Base-by-base conservation (phyloP, 2,888 invertebrate species). In the Philereme transversata region DNA sequence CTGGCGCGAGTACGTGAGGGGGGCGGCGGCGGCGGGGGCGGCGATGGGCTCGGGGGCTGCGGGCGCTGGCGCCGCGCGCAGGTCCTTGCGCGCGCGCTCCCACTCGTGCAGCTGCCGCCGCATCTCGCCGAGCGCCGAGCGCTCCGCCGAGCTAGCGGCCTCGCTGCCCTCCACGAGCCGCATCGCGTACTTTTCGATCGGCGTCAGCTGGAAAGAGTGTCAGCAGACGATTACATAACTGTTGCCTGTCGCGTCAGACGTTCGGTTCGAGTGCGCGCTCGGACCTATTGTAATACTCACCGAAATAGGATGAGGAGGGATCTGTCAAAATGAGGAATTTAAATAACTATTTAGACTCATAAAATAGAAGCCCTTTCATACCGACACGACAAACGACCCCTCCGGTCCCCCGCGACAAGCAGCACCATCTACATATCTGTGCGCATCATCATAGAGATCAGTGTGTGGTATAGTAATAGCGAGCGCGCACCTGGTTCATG, bases 161-260 rank as follows among this genome's bases (percentile, higher is more conserved):
- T 97, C 96, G 58, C 97, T 96, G 72, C 95, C 95, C 88, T 99
- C 99, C 73, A 99, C 96, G 79, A 97, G 96, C 33, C 95, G 94
- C 95, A 99, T 97, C 10, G 99, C 99, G 89, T 99, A 99, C 57
- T 96, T 95, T 90, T 99, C 99, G 65, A 99, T 96, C 0, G 98
- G 97, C 41, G 96, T 96, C 66, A 99, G 89, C 99, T 99, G 92
- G 48, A 50, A 38, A 22, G 1, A 22, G 22, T 22, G 22, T n/a
- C n/a, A n/a, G n/a, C n/a, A n/a, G n/a, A n/a, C n/a, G n/a, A n/a
- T n/a, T n/a, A n/a, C n/a, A n/a, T n/a, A n/a, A n/a, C n/a, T n/a
- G n/a, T n/a, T n/a, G n/a, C n/a, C n/a, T n/a, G n/a, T n/a, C n/a
- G n/a, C n/a, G n/a, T n/a, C n/a, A n/a, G n/a, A n/a, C n/a, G n/a